Conservation (phyloP, 2,113 vertebrate species). For the Tachysurus fulvidraco region DNA sequence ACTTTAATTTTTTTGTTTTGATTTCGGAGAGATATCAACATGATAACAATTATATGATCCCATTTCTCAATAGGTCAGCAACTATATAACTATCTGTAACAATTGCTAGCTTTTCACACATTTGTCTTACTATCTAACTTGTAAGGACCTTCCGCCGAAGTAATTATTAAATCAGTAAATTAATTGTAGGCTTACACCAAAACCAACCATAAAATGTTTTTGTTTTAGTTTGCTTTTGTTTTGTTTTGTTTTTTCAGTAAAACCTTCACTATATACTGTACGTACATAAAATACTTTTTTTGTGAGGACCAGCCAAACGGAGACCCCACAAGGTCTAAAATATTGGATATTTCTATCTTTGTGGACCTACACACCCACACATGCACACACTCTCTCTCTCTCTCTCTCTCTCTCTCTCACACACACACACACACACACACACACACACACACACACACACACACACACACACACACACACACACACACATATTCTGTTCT, state of each 20-base stretch:
- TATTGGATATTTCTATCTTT: neutral
- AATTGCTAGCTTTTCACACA: neutral
- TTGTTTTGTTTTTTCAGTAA: neutral
- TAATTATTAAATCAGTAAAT: neutral
- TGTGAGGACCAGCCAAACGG: neutral
- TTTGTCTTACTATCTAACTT: neutral
- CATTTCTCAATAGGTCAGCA: neutral
- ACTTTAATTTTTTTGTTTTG: neutral
- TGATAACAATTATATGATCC: neutral
- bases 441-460: conserved; percentile 27
- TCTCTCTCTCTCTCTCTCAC: no score
- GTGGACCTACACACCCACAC: neutral
- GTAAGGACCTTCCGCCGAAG: neutral
- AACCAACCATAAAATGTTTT: neutral
- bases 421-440: conserved; percentile 25
- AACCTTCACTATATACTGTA: neutral
- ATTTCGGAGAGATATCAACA: neutral
- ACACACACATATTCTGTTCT: conserved; percentile 24
- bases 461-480: conserved; percentile 26
- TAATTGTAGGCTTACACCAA: neutral
- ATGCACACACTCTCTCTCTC: conserved; percentile 14
- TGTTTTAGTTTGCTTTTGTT: neutral
- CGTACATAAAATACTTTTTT: neutral
- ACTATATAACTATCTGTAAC: neutral
- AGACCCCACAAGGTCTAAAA: neutral